phyloP scores from a whole-genome alignment of 2,113 vertebrate species.

The Aspidoscelis tigris region DNA sequence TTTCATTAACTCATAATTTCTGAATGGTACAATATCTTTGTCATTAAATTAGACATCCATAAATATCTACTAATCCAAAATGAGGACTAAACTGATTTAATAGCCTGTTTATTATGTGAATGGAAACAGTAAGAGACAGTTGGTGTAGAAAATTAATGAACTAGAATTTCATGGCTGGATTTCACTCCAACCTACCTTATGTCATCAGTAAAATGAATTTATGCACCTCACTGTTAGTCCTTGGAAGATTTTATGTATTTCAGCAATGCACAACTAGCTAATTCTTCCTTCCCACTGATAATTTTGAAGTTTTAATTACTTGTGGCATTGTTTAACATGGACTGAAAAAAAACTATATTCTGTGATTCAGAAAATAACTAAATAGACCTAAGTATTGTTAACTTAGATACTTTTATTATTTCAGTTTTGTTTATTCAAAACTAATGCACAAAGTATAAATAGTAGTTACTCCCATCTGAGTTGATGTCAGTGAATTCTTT shows the following conservation, averaged over 20 bases:
- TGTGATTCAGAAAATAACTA: slow-evolving; percentile 44
- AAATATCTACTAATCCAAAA: slow-evolving; percentile 69
- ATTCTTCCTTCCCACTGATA: slow-evolving; percentile 31
- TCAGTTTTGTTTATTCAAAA: background rate
- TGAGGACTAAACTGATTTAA: slow-evolving; percentile 69
- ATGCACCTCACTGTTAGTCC: slow-evolving; percentile 68
- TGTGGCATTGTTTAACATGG: slow-evolving; percentile 43
- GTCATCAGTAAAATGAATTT: slow-evolving; percentile 75
- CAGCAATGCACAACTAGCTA: slow-evolving; percentile 61
- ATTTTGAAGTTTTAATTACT: background rate
- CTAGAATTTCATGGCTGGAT: slow-evolving; percentile 74
- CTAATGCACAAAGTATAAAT: background rate
- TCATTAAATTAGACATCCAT: slow-evolving; percentile 61
- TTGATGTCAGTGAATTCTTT: slow-evolving; percentile 35
- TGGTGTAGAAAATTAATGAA: slow-evolving; percentile 76
- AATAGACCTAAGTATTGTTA: slow-evolving; percentile 24
- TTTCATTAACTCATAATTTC: slow-evolving; percentile 46
- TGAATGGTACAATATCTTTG: slow-evolving; percentile 30
- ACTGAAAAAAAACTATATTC: slow-evolving; percentile 44
- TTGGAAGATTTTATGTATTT: slow-evolving; percentile 70
- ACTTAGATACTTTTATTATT: background rate
- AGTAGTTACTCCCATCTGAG: slow-evolving; percentile 18
- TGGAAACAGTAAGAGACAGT: slow-evolving; percentile 75
- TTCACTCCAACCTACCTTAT: slow-evolving; percentile 74
- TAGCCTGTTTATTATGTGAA: slow-evolving; percentile 73